A percentile compares a stretch with the other conserved stretches of the same genome.
phyloP scores from a whole-genome alignment of 2,888 invertebrate genomes.

The Himalopsyche kuldschensis region DNA sequence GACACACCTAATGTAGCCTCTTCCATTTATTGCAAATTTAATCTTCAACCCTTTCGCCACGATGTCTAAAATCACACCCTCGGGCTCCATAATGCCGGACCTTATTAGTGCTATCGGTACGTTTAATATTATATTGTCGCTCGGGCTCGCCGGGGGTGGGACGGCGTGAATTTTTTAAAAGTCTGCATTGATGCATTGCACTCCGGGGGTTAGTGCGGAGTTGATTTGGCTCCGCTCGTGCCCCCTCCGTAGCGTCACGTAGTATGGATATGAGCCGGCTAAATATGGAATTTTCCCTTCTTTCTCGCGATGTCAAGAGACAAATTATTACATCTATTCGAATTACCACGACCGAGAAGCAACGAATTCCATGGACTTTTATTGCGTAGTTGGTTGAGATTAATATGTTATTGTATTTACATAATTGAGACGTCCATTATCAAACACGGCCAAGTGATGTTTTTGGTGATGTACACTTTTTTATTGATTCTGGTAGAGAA shows the following conservation, averaged over 20 bases:
- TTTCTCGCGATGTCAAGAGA: too few species aligned
- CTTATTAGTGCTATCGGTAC: background rate
- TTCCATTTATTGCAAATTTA: background rate
- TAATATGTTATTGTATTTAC: too few species aligned
- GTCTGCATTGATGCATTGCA: background rate
- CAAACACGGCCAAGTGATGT: too few species aligned
- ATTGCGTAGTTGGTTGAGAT: too few species aligned
- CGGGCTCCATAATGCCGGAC: background rate
- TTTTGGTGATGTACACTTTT: too few species aligned
- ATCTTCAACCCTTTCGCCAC: background rate
- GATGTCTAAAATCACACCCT: background rate
- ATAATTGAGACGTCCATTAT: too few species aligned
- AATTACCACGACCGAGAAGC: too few species aligned
- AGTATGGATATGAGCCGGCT: background rate
- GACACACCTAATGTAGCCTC: too few species aligned
- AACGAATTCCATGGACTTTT: too few species aligned
- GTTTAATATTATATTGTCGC: background rate
- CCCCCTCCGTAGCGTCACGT: background rate
- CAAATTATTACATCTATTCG: too few species aligned
- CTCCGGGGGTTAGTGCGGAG: background rate
- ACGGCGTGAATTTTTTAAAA: background rate
- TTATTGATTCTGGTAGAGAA: too few species aligned
- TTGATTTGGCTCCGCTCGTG: background rate
- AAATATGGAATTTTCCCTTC: too few species aligned
- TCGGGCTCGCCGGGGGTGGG: background rate